Evolutionary conservation across 2,113 vertebrate species (phyloP).

Genomic region (Cyanocitta stelleri): DNA sequence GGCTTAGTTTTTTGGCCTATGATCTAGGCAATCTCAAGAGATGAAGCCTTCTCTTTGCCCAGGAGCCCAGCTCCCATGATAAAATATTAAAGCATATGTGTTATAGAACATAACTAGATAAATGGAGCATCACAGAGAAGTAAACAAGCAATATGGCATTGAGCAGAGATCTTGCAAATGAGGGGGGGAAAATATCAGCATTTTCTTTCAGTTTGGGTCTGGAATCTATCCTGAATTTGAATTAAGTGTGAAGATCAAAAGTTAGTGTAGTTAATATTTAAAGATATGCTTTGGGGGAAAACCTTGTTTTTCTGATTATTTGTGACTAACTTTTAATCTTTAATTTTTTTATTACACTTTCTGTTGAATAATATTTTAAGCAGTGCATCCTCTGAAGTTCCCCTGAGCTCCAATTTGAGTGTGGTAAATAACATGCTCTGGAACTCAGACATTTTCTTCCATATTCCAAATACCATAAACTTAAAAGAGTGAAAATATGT

Average conservation of each 20-base stretch:
- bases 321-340: constrained; percentile 24
- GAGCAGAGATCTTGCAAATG: not conserved
- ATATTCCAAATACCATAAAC: not conserved
- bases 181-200: not conserved
- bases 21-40: not conserved
- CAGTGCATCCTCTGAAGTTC: not conserved
- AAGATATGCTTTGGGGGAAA: constrained; percentile 20
- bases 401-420: not conserved
- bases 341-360: not conserved
- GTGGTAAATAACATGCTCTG: not conserved
- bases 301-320: constrained; percentile 8
- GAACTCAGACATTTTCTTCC: not conserved
- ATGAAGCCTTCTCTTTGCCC: not conserved
- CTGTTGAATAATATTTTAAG: constrained; percentile 4
- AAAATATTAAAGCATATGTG: constrained; percentile 6
- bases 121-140: constrained; percentile 26
- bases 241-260: constrained; percentile 53
- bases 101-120: constrained; percentile 27
- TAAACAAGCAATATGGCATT: constrained; percentile 32
- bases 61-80: not conserved
- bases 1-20: not conserved
- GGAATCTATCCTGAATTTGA: constrained; percentile 10
- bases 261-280: constrained; percentile 38
- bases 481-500: not conserved
- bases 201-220: not conserved